Conservation (phyloP, 2,113 vertebrate genomes). For the Macquaria australasica region DNA sequence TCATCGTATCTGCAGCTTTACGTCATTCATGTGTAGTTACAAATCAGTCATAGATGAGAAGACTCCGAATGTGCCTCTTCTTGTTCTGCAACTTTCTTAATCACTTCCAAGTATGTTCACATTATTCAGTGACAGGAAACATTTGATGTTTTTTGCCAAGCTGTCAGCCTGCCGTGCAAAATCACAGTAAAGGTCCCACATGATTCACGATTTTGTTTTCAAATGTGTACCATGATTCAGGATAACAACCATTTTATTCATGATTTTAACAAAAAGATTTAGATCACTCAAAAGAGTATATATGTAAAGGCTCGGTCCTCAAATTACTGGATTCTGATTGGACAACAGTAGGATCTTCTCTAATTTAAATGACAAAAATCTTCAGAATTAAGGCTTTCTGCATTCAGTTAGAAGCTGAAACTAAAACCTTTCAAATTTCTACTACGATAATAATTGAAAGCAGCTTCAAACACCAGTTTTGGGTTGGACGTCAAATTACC, state of each 20-base stretch:
- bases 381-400: neutral
- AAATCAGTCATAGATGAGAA: neutral
- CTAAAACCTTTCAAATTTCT: neutral
- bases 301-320: neutral
- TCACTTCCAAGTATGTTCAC: neutral
- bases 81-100: slow-evolving; percentile 6
- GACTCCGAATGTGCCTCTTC: neutral
- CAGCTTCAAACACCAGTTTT: neutral
- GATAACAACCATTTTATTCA: neutral
- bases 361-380: neutral
- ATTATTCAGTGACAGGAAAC: neutral
- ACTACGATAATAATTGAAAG: neutral
- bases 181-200: too few species aligned
- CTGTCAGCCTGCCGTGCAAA: neutral
- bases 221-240: neutral
- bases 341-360: neutral
- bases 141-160: neutral
- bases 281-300: neutral
- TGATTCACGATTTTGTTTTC: neutral
- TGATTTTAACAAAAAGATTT: neutral
- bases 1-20: neutral
- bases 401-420: neutral
- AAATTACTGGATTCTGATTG: neutral
- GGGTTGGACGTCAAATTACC: neutral
- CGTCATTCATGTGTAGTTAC: neutral